phyloP scores from a whole-genome alignment of 2,888 invertebrate species.

The Plemyria rubiginata region DNA sequence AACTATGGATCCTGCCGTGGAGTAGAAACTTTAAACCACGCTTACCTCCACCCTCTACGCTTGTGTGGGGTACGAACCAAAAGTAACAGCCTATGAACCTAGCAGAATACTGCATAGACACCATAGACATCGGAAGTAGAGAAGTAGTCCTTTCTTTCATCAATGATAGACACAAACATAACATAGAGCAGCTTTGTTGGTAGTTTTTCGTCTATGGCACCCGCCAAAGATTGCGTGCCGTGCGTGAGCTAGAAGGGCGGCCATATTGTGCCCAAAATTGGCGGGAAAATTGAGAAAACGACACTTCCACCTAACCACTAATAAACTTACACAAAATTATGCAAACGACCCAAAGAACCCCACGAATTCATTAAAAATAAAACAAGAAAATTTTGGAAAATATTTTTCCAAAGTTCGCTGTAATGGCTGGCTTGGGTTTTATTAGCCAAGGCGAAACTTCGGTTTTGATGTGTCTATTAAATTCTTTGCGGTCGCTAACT shows the following conservation, averaged over 20 bases:
- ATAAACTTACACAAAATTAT: constrained; percentile 64
- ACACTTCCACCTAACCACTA: constrained; percentile 66
- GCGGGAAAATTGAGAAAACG: constrained; percentile 79
- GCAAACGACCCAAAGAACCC: constrained; percentile 57
- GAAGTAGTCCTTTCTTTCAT: too few relatives aligned
- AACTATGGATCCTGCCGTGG: constrained; percentile 41
- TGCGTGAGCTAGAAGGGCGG: constrained; percentile 68
- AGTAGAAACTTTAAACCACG: constrained; percentile 7
- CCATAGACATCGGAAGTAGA: too few relatives aligned
- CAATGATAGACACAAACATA: too few relatives aligned
- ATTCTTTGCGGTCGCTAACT: constrained; percentile 61
- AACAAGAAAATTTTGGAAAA: constrained; percentile 54
- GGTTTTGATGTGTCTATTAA: constrained; percentile 69
- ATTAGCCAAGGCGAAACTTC: constrained; percentile 56
- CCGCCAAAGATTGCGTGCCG: constrained; percentile 61
- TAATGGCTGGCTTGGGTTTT: constrained; percentile 54
- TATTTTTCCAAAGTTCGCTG: constrained; percentile 52
- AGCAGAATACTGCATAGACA: not conserved
- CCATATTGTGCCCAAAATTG: constrained; percentile 80
- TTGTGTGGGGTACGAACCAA: not conserved
- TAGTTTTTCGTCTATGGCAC: constrained; percentile 34
- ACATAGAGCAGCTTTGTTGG: not conserved
- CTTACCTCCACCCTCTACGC: not conserved
- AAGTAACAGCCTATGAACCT: not conserved
- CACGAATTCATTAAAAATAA: constrained; percentile 63